phyloP scores from a whole-genome alignment of 2,113 vertebrate genomes.

The Sylvicapra grimmia region DNA sequence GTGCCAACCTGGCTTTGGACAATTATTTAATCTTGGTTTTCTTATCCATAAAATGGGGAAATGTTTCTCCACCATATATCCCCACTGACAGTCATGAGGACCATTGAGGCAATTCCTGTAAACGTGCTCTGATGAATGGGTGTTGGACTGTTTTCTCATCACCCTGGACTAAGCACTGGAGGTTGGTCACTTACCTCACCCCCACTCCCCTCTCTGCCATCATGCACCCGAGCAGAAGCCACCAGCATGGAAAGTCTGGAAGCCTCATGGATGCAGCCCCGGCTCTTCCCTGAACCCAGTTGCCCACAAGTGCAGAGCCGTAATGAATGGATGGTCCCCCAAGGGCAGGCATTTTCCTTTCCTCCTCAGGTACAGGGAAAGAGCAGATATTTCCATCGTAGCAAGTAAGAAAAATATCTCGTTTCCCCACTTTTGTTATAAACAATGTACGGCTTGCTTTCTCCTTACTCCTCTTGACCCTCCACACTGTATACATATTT shows the following conservation, averaged over 20 bases:
- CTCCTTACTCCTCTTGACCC: slow-evolving; percentile 76
- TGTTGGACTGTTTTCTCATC: fast-evolving
- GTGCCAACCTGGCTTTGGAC: not conserved
- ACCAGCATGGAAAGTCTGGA: not conserved
- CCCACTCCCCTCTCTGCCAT: not conserved
- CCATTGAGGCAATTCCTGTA: fast-evolving
- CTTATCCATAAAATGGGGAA: not conserved
- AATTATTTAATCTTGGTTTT: not conserved
- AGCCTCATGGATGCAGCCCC: fast-evolving
- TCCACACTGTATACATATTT: slow-evolving; percentile 85
- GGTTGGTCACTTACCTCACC: not conserved
- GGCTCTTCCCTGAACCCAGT: slow-evolving; percentile 7
- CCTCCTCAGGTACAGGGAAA: slow-evolving; percentile 69
- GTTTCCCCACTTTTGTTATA: slow-evolving; percentile 76
- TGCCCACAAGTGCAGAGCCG: slow-evolving; percentile 65
- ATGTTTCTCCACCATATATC: fast-evolving
- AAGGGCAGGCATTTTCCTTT: slow-evolving; percentile 68
- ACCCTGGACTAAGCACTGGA: not conserved
- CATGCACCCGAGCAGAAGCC: not conserved
- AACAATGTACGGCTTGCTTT: slow-evolving; percentile 79
- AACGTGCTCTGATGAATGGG: not conserved
- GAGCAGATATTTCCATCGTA: slow-evolving; percentile 74
- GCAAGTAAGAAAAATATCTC: slow-evolving; percentile 79
- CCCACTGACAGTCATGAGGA: not conserved
- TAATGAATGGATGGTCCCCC: slow-evolving; percentile 76